Evolutionary conservation across 2,888 invertebrate genomes (phyloP), one percentile per base, ranked within the genome.

Genomic region (Merodon equestris): DNA sequence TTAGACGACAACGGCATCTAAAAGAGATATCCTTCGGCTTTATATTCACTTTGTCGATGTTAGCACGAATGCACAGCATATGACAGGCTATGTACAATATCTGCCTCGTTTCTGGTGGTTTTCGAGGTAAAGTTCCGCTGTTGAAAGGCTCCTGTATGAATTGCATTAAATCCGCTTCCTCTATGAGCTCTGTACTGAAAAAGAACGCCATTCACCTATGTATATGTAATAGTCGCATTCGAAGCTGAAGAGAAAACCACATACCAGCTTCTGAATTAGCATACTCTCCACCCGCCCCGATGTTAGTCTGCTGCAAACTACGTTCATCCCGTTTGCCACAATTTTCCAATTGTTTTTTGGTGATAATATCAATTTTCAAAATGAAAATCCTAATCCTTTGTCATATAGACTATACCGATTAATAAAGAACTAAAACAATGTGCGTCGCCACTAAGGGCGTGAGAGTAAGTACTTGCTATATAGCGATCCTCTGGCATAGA

Each of bases 291-390:
- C 7, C 2, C 27, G 27, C 27, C 27, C 2, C n/a, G n/a, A n/a
- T n/a, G n/a, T n/a, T n/a, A n/a, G n/a, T n/a, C 27, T 27, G 7
- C 27, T 7, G 7, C 7, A 27, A 27, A 7, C 2, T 27, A 27
- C 27, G 27, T 7, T 27, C 27, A 7, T 27, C 27, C 27, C 7
- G 2, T 27, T 27, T 7, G 27, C 27, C 27, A 27, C 7, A 2
- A 2, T 2, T 7, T 4, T 27, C 27, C 27, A n/a, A n/a, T 27
- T 53, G 72, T 66, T 63, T 72, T 61, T 77, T 13, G 57, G 42
- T 67, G 67, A 77, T 77, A 61, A 67, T 77, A 72, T 67, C 61
- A 57, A 72, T 67, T 77, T 72, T 63, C 77, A 70, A 77, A 77
- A 77, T 72, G 66, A 72, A 72, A 72, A 77, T 57, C 61, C 66